These are phyloP conservation scores for Dicerorhinus sumatrensis DNA, from an alignment of 2,113 vertebrate species.

Conservation along the genomic window DNA sequence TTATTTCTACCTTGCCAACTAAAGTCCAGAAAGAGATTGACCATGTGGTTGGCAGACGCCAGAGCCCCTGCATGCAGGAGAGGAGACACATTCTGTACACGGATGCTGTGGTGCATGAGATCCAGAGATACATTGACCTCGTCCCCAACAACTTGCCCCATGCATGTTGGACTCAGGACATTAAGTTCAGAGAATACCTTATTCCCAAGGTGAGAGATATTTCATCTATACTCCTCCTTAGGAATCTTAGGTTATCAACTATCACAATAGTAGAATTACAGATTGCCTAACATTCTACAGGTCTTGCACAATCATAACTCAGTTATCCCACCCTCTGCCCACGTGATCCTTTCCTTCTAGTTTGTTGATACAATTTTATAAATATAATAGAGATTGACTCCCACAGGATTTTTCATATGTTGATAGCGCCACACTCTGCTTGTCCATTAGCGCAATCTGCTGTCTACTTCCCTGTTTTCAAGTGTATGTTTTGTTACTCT, in stretches of 20 bases:
- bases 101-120: slow-evolving; percentile 83
- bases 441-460: background rate
- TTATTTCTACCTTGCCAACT: slow-evolving; percentile 79
- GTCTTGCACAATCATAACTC: background rate
- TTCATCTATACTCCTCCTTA: background rate
- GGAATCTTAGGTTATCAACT: background rate
- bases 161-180: slow-evolving; percentile 64
- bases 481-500: background rate
- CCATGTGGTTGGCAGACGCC: slow-evolving; percentile 84
- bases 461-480: background rate
- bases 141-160: slow-evolving; percentile 72
- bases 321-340: background rate
- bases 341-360: background rate
- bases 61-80: slow-evolving; percentile 87
- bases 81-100: slow-evolving; percentile 84
- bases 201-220: slow-evolving; percentile 84
- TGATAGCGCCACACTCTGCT: background rate
- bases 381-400: background rate
- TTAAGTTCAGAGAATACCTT: slow-evolving; percentile 77
- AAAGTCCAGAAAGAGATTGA: slow-evolving; percentile 91
- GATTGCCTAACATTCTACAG: background rate
- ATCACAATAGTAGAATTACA: background rate
- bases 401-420: background rate
- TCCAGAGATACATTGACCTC: slow-evolving; percentile 85
- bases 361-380: background rate